Conservation (phyloP, 2,888 invertebrate species). For the Cephus pulcher region DNA sequence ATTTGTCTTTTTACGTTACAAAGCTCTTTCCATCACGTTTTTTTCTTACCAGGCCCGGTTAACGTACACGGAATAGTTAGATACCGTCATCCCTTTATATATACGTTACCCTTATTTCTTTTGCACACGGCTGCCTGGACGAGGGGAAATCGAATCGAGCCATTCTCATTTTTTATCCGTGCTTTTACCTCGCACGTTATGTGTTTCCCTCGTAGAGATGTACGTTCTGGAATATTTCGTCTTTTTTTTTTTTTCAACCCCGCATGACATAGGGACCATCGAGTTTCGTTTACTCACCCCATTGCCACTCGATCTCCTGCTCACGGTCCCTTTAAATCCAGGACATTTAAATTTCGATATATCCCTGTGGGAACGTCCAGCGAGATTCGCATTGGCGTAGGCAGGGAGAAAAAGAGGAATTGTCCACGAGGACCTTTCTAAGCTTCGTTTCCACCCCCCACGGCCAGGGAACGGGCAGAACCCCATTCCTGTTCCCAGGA, state of each 20-base stretch:
- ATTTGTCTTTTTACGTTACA: neutral
- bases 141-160: neutral
- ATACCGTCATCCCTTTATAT: neutral
- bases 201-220: neutral
- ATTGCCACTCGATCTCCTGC: neutral
- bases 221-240: neutral
- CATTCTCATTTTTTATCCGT: too few species aligned
- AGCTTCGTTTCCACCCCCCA: constrained; percentile 20
- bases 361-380: constrained; percentile 55
- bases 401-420: constrained; percentile 10
- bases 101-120: neutral
- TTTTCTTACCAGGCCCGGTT: neutral
- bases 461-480: constrained; percentile 13
- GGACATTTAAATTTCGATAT: constrained; percentile 49
- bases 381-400: constrained; percentile 28
- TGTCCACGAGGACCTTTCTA: constrained; percentile 8
- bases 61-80: neutral
- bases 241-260: neutral
- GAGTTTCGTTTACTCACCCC: neutral
- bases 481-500: constrained; percentile 45
- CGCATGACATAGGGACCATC: neutral
- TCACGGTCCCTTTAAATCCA: constrained; percentile 37
- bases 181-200: too few species aligned
- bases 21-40: neutral
- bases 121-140: neutral